Evolutionary conservation across 2,113 vertebrate species (phyloP), one percentile per base, ranked within the genome.

Genomic region (pig (Sus scrofa)): DNA sequence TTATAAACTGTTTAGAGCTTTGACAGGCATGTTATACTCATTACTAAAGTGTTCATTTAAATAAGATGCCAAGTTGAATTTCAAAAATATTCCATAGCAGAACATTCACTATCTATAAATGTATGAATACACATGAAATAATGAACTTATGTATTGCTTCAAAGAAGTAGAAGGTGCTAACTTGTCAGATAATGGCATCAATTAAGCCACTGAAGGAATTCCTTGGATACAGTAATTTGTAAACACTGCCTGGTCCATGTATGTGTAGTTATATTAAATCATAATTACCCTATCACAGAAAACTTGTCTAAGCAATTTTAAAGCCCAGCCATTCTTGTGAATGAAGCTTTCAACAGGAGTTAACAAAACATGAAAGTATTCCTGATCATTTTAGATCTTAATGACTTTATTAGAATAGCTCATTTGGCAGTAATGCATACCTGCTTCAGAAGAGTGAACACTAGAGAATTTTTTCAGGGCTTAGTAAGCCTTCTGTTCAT

Each of bases 51-150:
- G 20, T 88, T 79, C 79, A 10, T 65, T 65, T 52, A 85, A 89
- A 50, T 96, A 71, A 84, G 92, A 75, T 75, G 24, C 60, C 39
- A 70, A 82, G 50, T 37, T 82, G 74, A 82, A 81, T 83, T 87
- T 82, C 22, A 84, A 7, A 90, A 91, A 50, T 74, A 84, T 60
- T 82, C 52, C 27, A 6, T 56, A 92, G 39, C 14, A 52, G 88
- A 26, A 3, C 9, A 70, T 67, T 86, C 22, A 15, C 58, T 73
- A 24, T 91, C 32, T 74, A 1, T 92, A 87, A 89, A 26, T 89
- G 22, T 56, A 32, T 83, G 26, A 62, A n/a, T 73, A 63, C 58
- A 50, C 50, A 19, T 20, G n/a, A 56, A 83, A n/a, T 60, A 39
- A 87, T 67, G 58, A 88, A 87, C 13, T 73, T 37, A 68, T 0